Evolutionary conservation across 1,140 invertebrate genomes (phyloP), one percentile per base, ranked within the genome.

Genomic region (Drosophila mauritiana): DNA sequence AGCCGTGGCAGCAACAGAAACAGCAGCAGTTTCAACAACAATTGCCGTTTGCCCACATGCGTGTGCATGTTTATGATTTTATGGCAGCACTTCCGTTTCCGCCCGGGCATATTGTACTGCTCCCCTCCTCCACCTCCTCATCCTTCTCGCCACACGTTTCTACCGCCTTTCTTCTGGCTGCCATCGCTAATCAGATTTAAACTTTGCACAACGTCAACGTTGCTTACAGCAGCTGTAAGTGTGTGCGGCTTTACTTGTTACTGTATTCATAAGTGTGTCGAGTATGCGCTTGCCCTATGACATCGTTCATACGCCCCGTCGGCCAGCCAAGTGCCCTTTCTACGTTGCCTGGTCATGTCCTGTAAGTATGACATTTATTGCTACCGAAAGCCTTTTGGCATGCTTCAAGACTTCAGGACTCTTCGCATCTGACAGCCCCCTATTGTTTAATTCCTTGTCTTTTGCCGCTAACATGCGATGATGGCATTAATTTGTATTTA

Each of bases 21-120:
- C 74, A 56, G 31, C 54, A 69, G 74, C 67, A 73, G 78, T 64
- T 61, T 63, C 69, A 63, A 45, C 70, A 65, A 69, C 65, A 81
- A 78, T 48, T 73, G 55, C 63, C 63, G 68, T 59, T 59, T 73
- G 79, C 76, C 67, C 72, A 80, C 69, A 88, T 80, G 80, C 69
- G 84, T 80, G 85, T 89, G 84, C 84, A 90, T 89, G 84, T 85
- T 89, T 89, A 89, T 89, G 84, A 89, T 90, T 89, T 90, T 89
- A 89, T 89, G 84, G 85, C 84, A 85, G 77, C 84, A 90, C 84
- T 90, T 89, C 84, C 84, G 84, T 80, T 89, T 89, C 85, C 84
- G 84, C 68, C 73, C 74, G 76, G 75, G 72, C 63, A 83, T 83
- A 80, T 78, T 86, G 81, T 85, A 45, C 40, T 27, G 49, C 55